These are phyloP conservation scores for Onychostoma macrolepis DNA, from an alignment of 2,113 vertebrate genomes.

Conservation along the genomic window DNA sequence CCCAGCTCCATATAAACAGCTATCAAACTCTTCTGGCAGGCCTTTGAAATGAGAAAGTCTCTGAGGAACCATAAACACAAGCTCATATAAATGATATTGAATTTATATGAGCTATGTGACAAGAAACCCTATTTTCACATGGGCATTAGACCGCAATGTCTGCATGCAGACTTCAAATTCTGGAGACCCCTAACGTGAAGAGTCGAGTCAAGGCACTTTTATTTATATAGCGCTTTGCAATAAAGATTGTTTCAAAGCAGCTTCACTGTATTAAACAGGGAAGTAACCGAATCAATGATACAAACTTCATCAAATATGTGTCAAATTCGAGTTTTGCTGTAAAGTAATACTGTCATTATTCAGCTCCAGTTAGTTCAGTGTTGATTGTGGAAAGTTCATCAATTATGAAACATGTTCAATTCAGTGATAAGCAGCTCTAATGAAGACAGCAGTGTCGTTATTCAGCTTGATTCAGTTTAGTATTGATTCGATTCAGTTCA, in stretches of 20 bases:
- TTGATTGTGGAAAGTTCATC: not conserved
- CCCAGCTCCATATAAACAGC: constrained; percentile 39
- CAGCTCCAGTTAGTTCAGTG: not conserved
- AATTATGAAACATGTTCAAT: no score
- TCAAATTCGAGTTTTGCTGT: not conserved
- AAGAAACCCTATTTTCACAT: constrained; percentile 40
- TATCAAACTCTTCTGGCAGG: constrained; percentile 55
- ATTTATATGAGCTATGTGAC: constrained; percentile 53
- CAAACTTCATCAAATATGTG: not conserved
- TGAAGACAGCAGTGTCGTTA: not conserved
- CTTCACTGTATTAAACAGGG: not conserved
- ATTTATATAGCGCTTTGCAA: not conserved
- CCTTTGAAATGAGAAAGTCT: constrained; percentile 54
- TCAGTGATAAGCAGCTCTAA: no score
- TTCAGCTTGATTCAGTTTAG: not conserved
- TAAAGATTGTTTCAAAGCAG: not conserved
- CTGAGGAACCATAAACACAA: constrained; percentile 51
- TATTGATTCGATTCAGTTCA: not conserved
- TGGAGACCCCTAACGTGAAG: not conserved
- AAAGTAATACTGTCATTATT: not conserved
- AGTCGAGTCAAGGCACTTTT: not conserved
- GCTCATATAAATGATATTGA: constrained; percentile 54
- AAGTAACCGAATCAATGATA: not conserved
- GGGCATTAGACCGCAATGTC: not conserved
- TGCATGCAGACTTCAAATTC: not conserved